phyloP scores from a whole-genome alignment of 1,140 invertebrate species.

The Brachionus calyciflorus region DNA sequence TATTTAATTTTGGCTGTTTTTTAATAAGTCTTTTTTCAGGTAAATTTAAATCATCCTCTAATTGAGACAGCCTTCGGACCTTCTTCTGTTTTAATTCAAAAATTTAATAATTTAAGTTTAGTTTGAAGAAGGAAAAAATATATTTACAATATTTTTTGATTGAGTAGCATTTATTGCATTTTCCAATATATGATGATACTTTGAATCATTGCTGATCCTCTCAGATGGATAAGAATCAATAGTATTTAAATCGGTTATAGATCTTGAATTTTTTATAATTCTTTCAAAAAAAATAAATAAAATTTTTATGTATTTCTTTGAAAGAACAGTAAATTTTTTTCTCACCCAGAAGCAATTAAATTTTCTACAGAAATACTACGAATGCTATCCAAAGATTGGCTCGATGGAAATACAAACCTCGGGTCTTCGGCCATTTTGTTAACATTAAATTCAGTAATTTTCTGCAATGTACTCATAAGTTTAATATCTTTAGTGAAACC shows the following conservation, averaged over 20 bases:
- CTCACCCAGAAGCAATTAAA: background rate
- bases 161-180: background rate
- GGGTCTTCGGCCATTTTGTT: constrained; percentile 39
- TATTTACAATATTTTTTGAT: background rate
- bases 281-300: background rate
- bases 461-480: constrained; percentile 38
- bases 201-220: background rate
- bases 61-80: background rate
- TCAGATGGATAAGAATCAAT: background rate
- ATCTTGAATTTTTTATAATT: background rate
- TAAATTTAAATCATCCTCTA: constrained; percentile 3
- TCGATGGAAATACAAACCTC: constrained; percentile 18
- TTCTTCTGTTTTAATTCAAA: constrained; percentile 1
- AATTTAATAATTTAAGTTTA: background rate
- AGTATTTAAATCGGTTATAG: background rate
- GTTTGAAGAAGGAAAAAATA: background rate
- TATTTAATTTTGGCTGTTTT: background rate
- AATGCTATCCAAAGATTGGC: background rate
- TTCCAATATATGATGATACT: background rate
- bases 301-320: background rate
- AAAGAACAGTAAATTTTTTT: background rate
- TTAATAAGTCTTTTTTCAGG: background rate
- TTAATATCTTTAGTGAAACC: constrained; percentile 13
- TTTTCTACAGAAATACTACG: background rate
- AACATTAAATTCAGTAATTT: constrained; percentile 43